Evolutionary conservation across 2,113 vertebrate genomes (phyloP), one percentile per base, ranked within the genome.

Genomic region (Hymenochirus boettgeri): DNA sequence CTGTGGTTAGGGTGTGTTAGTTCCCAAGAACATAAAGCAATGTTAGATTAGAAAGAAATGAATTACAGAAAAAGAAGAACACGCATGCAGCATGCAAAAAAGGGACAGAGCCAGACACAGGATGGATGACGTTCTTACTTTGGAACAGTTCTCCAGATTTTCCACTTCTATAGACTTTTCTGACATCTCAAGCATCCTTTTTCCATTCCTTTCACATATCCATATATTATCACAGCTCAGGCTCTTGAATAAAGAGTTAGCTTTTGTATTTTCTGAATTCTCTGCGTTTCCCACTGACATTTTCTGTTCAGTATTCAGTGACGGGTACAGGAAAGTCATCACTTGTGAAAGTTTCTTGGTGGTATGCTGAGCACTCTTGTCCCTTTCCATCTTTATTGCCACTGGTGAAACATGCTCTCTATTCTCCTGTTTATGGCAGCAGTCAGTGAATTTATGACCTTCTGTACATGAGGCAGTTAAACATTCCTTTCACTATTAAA

Each of bases 171-270:
- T 79, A 53, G 60, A 78, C 75, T 65, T 83, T n/a, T n/a, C n/a
- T n/a, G n/a, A n/a, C n/a, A n/a, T n/a, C 70, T 76, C 80, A 72
- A 62, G 72, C 65, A 73, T 79, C 89, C 75, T 75, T 76, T 71
- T 86, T 85, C 77, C 83, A 17, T 59, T 86, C 79, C 83, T 92
- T 70, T 94, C 87, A 75, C 82, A 79, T 8, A 93, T 82, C n/a
- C 92, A 92, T 57, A 91, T 72, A 73, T 93, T 91, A 69, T 94
- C 92, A 25, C 82, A 77, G 75, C 86, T 91, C 78, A 78, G 74
- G 50, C 62, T 73, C 19, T 78, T 80, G 70, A 62, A 75, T 27
- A 69, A 71, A 13, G 25, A 31, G 71, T 35, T 72, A 71, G 53
- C 67, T 59, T 70, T 76, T 52, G 67, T 77, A 24, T 67, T 72